phyloP scores from a whole-genome alignment of 2,888 invertebrate species.

The Chromoteleia sp. region DNA sequence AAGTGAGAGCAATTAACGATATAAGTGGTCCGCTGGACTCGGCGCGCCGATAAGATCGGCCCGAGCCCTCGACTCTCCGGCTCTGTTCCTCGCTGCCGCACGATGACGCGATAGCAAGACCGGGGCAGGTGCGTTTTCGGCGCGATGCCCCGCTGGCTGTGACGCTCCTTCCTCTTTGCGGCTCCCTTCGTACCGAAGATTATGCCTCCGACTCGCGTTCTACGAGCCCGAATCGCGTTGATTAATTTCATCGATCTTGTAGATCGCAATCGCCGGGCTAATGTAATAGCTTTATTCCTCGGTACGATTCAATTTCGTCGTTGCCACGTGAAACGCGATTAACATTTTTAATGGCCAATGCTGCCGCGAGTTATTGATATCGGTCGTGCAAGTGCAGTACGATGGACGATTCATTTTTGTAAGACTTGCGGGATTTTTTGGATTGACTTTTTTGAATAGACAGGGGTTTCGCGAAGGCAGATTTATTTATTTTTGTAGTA shows the following conservation, averaged over 20 bases:
- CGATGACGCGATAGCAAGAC: constrained; percentile 80
- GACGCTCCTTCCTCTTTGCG: constrained; percentile 52
- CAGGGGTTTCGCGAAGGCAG: too few species aligned
- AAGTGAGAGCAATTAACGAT: constrained; percentile 85
- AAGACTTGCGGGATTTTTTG: background rate
- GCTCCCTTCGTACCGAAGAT: constrained; percentile 49
- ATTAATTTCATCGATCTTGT: constrained; percentile 67
- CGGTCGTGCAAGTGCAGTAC: constrained; percentile 39
- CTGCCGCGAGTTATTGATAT: constrained; percentile 35
- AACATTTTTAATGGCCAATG: constrained; percentile 20
- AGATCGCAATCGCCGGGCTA: constrained; percentile 51
- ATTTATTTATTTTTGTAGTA: too few species aligned
- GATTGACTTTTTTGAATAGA: too few species aligned
- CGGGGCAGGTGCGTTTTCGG: constrained; percentile 82
- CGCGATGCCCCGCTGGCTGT: constrained; percentile 80
- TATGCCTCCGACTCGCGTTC: constrained; percentile 50
- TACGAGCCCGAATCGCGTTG: constrained; percentile 46
- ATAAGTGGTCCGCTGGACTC: constrained; percentile 84
- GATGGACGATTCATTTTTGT: constrained; percentile 41
- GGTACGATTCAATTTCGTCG: constrained; percentile 54
- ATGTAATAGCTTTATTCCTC: constrained; percentile 60
- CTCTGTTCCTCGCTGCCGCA: constrained; percentile 78
- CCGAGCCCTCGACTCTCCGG: constrained; percentile 76
- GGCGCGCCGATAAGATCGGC: constrained; percentile 80
- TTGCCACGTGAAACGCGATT: constrained; percentile 46